phyloP scores from a whole-genome alignment of 2,888 invertebrate species.

The Cephus sareptanus region DNA sequence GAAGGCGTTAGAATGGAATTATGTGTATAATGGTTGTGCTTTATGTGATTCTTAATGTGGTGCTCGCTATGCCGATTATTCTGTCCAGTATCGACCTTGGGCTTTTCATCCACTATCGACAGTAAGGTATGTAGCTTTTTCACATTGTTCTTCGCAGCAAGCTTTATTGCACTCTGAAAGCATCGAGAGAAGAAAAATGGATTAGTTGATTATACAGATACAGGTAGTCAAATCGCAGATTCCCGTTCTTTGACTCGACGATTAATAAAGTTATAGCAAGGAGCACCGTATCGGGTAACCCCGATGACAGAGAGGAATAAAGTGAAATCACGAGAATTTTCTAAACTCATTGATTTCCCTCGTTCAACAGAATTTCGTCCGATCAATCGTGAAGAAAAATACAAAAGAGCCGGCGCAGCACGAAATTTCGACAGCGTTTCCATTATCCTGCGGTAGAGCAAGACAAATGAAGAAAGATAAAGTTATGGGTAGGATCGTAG shows the following conservation, averaged over 20 bases:
- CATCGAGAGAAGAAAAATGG: conserved; percentile 1
- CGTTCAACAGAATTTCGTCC: not conserved
- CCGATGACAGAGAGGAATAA: not conserved
- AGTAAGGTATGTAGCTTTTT: conserved; percentile 69
- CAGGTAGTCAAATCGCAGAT: not conserved
- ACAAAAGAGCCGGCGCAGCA: not conserved
- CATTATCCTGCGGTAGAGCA: not conserved
- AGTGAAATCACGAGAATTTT: not conserved
- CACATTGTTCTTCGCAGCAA: conserved; percentile 71
- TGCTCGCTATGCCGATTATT: conserved; percentile 67
- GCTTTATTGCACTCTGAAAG: conserved; percentile 70
- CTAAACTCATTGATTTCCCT: not conserved
- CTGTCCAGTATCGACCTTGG: conserved; percentile 71
- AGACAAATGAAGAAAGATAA: not conserved
- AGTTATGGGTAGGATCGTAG: not conserved
- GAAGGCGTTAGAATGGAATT: conserved; percentile 65
- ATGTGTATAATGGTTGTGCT: conserved; percentile 64
- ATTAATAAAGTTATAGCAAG: not conserved
- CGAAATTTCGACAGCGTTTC: not conserved
- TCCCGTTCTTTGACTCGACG: not conserved
- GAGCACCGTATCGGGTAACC: not conserved
- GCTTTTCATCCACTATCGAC: conserved; percentile 70
- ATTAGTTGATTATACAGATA: not conserved
- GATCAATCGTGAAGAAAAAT: not conserved
- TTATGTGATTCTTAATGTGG: conserved; percentile 64